Percentiles rank a stretch among this genome's conserved stretches.
These are phyloP conservation scores for Alviniconcha strummeri DNA, from an alignment of 2,888 invertebrate species.

Conservation along the genomic window DNA sequence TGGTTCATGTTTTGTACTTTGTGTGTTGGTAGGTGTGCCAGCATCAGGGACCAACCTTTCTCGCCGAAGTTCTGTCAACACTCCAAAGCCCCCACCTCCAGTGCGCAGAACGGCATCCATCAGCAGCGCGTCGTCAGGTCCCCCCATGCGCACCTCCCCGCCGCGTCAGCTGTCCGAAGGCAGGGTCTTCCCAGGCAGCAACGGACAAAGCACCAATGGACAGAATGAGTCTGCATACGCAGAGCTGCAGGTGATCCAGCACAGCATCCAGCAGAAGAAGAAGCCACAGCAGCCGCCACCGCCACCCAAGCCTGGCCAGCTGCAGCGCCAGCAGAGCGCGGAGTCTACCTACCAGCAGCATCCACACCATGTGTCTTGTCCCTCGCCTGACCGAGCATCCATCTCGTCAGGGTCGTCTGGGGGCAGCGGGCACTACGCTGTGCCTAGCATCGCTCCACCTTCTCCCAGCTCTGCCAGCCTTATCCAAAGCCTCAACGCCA, in stretches of 20 bases:
- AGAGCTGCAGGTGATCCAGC: slow-evolving; percentile 61
- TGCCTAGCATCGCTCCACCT: slow-evolving; percentile 29
- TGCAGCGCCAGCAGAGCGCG: slow-evolving; percentile 45
- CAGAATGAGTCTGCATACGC: slow-evolving; percentile 53
- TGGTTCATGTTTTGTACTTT: neutral
- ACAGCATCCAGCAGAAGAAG: slow-evolving; percentile 52
- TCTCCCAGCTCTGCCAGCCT: slow-evolving; percentile 43
- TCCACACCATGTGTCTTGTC: slow-evolving; percentile 19
- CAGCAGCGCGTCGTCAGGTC: slow-evolving; percentile 53
- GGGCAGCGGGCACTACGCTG: slow-evolving; percentile 35
- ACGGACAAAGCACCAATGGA: slow-evolving; percentile 25
- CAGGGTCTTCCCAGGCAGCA: slow-evolving; percentile 6
- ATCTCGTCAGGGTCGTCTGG: slow-evolving; percentile 28
- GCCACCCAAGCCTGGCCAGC: slow-evolving; percentile 34
- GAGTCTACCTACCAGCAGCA: neutral
- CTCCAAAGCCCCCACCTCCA: slow-evolving; percentile 68
- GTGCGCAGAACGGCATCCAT: slow-evolving; percentile 67
- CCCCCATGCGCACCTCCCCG: slow-evolving; percentile 53
- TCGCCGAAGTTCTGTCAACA: slow-evolving; percentile 57
- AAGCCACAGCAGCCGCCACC: slow-evolving; percentile 6
- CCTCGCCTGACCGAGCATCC: slow-evolving; percentile 28
- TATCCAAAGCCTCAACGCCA: slow-evolving; percentile 56
- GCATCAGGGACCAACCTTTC: slow-evolving; percentile 50
- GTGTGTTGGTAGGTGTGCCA: too few relatives aligned
- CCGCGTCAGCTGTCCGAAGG: slow-evolving; percentile 48